These are phyloP conservation scores for Mionectes olivaceus DNA, from an alignment of 2,797 vertebrate genomes.

Conservation along the genomic window DNA sequence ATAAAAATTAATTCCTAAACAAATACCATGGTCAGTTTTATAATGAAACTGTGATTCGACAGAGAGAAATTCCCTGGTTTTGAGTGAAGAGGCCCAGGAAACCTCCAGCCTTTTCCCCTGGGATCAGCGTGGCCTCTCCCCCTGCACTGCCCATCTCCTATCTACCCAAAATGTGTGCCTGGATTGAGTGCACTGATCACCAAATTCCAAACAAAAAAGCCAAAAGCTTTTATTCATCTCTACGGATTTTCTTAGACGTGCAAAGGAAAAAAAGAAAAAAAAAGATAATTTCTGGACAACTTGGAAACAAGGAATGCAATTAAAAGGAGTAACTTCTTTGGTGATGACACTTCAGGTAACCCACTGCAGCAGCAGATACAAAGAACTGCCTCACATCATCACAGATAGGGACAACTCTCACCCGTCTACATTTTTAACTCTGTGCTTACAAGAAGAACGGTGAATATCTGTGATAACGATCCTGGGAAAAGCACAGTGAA, in stretches of 20 bases:
- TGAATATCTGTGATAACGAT: background rate
- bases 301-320: background rate
- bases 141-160: background rate
- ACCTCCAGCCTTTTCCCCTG: accelerated
- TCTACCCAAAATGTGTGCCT: accelerated
- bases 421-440: background rate
- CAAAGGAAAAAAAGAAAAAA: background rate
- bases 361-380: background rate
- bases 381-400: background rate
- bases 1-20: background rate
- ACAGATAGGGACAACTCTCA: background rate
- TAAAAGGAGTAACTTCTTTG: background rate
- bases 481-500: background rate
- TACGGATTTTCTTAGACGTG: background rate
- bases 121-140: accelerated
- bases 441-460: background rate
- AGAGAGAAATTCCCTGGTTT: background rate
- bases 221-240: background rate
- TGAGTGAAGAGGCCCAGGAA: background rate
- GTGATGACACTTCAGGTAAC: background rate
- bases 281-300: conserved; percentile 13
- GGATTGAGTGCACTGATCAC: background rate
- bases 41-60: background rate
- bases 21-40: background rate
- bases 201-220: background rate